Evolutionary conservation across 2,888 invertebrate species (phyloP).

Genomic region (Andricus curvator): DNA sequence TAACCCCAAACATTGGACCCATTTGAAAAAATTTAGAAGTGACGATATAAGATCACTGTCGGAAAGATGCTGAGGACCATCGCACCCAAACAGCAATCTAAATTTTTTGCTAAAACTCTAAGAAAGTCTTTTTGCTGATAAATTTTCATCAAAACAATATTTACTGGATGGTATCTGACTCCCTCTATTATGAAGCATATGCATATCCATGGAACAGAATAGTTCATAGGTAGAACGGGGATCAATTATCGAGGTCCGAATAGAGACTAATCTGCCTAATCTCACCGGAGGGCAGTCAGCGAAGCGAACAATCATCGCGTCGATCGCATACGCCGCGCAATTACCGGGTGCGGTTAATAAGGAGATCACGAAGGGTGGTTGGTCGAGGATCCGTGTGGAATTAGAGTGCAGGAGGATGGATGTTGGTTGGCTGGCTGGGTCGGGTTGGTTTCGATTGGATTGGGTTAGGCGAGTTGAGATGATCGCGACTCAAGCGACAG

Average conservation of each 20-base stretch:
- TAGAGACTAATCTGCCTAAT: conserved; percentile 76
- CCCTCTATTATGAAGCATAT: neutral
- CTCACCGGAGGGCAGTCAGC: conserved; percentile 67
- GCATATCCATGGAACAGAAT: neutral
- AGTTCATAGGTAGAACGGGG: conserved; percentile 34
- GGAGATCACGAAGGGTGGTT: conserved; percentile 72
- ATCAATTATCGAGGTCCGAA: conserved; percentile 41
- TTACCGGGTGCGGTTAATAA: conserved; percentile 78
- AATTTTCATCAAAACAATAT: too few species aligned
- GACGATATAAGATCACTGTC: too few species aligned
- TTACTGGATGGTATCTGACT: neutral
- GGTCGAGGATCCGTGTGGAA: conserved; percentile 46
- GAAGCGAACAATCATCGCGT: conserved; percentile 75
- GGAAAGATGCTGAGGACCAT: too few species aligned
- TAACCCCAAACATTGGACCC: too few species aligned
- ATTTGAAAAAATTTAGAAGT: too few species aligned
- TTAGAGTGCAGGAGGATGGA: conserved; percentile 48
- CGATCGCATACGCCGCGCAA: conserved; percentile 70
- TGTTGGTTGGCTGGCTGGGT: conserved; percentile 49
- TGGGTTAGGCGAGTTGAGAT: conserved; percentile 58
- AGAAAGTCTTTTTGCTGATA: too few species aligned
- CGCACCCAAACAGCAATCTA: too few species aligned
- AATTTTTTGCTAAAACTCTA: too few species aligned
- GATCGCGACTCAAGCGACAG: conserved; percentile 59
- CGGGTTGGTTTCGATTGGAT: conserved; percentile 56